These are phyloP conservation scores for Paramormyrops hopkinsi DNA, from an alignment of 2,797 vertebrate species.

Conservation along the genomic window DNA sequence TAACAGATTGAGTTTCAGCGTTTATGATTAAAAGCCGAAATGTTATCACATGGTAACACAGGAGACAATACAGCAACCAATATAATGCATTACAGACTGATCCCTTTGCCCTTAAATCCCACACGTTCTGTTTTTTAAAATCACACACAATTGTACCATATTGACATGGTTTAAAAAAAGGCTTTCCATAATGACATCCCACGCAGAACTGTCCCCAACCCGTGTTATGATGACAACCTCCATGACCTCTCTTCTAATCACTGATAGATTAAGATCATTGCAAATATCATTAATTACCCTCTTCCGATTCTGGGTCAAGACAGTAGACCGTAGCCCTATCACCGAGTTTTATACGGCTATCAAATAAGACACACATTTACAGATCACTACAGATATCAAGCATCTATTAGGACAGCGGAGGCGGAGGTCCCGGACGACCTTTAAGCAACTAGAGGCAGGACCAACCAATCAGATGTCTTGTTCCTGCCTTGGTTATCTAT, in stretches of 20 bases:
- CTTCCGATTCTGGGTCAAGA: not conserved
- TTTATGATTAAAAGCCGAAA: not conserved
- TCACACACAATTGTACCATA: not conserved
- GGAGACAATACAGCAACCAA: not conserved
- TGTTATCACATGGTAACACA: not conserved
- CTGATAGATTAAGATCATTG: not conserved
- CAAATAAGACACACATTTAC: not conserved
- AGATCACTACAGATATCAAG: not conserved
- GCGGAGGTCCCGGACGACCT: not conserved
- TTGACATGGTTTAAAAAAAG: not conserved
- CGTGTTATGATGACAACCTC: too few relatives aligned
- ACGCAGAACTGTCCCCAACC: too few relatives aligned
- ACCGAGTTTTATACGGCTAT: not conserved
- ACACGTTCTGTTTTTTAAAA: too few relatives aligned
- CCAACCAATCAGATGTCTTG: not conserved
- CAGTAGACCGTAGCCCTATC: not conserved
- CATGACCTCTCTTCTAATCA: not conserved
- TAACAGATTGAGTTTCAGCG: not conserved
- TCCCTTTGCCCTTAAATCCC: not conserved
- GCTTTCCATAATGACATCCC: not conserved
- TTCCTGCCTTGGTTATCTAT: not conserved
- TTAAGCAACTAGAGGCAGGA: not conserved
- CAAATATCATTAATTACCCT: not conserved
- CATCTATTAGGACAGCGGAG: not conserved
- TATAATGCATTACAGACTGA: not conserved